These are phyloP conservation scores for Caenorhabditis sp. DNA, from an alignment of 2,888 invertebrate genomes.

Conservation along the genomic window DNA sequence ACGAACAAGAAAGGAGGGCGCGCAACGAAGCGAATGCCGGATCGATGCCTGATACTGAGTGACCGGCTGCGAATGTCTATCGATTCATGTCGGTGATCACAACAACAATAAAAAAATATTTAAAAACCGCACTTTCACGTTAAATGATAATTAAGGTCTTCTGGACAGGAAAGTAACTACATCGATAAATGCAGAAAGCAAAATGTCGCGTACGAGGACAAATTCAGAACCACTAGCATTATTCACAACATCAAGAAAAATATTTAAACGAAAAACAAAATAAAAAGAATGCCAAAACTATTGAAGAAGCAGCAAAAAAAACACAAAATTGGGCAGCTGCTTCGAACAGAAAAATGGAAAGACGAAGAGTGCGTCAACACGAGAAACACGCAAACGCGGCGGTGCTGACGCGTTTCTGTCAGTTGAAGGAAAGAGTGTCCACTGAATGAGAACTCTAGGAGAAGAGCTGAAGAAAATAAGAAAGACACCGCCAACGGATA, in stretches of 20 bases:
- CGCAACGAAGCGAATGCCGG: conserved; percentile 8
- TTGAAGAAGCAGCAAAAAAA: neutral
- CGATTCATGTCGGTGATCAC: neutral
- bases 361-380: conserved; percentile 16
- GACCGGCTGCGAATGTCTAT: neutral
- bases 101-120: neutral
- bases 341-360: neutral
- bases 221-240: no score
- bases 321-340: conserved; percentile 2
- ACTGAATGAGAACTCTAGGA: no score
- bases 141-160: no score
- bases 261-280: neutral
- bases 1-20: conserved; percentile 24
- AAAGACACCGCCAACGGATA: no score
- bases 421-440: no score
- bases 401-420: conserved; percentile 18
- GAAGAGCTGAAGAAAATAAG: no score
- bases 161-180: no score
- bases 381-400: neutral
- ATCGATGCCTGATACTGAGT: conserved; percentile 7
- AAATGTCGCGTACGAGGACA: no score
- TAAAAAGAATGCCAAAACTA: neutral
- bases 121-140: neutral
- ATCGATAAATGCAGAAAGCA: no score
- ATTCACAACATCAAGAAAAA: neutral